Evolutionary conservation across 2,113 vertebrate species (phyloP), one percentile per base, ranked within the genome.

Genomic region (Ctenomys sociabilis): DNA sequence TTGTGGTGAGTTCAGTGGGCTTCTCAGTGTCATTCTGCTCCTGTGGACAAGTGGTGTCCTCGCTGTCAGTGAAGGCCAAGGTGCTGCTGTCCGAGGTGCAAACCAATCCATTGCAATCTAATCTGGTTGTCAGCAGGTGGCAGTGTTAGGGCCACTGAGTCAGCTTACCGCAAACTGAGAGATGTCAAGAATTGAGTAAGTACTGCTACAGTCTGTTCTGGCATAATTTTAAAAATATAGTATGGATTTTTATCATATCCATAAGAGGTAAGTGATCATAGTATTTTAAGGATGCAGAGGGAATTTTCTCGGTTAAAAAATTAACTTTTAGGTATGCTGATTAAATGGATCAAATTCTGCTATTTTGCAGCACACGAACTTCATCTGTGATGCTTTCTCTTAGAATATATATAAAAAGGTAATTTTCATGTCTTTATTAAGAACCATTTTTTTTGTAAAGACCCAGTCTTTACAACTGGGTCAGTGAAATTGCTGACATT

Each of bases 381-480:
- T 96, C 17, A 57, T 87, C 45, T 70, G 4, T 52, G 11, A 80
- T 66, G 54, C 16, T 89, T 86, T 90, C 68, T 95, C 35, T 87
- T 40, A 73, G 63, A 8, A 7, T 81, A 52, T 37, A 40, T 88
- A 12, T 59, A 90, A 70, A 75, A 81, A 85, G 13, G 64, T 85
- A 54, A 28, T 84, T 87, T 92, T 81, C 70, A 17, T 70, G 21
- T 45, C 2, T 57, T 88, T 93, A 35, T 43, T 70, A 52, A 92
- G 28, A 52, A 10, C 14, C 75, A 75, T 70, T 28, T 32, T 32
- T 57, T n/a, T n/a, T n/a, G n/a, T n/a, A n/a, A n/a, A n/a, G n/a
- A n/a, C n/a, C n/a, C n/a, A n/a, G 8, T 88, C 57, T 88, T 95
- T 93, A 63, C 63, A 90, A 75, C 17, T 88, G 35, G 90, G 85